Evolutionary conservation across 1,140 invertebrate species (phyloP), one percentile per base, ranked within the genome.

Genomic region (Dendroctonus valens): DNA sequence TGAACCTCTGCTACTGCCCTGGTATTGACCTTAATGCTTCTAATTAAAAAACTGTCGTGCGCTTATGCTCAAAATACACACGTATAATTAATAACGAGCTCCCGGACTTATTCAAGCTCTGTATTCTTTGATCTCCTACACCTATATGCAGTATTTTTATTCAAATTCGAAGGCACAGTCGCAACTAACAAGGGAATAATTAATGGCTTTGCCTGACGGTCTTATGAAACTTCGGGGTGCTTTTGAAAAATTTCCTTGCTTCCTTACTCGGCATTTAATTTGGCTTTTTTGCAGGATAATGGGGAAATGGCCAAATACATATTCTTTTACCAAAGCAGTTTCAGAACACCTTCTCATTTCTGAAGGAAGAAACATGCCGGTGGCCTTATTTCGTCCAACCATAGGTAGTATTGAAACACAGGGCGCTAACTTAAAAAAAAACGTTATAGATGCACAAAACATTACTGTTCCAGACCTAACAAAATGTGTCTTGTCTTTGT

Each of bases 261-360:
- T 8, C 46, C 7, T n/a, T 48, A n/a, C 14, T 39, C 9, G 8
- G 39, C 12, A 8, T 2, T 50, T 2, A 26, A 3, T 12, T 62
- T 37, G 39, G 5, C 14, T 44, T 60, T 76, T 71, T 46, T 26
- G 26, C 57, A 77, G 79, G 26, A 71, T 86, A 14, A 70, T 86
- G 50, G 82, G 81, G 38, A 76, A 82, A 58, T 83, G 83, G 78
- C 90, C 90, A 0, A 93, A 93, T 73, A 91, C 90, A 1, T 93
- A 93, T 72, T 88, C 88, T 6, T 91, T 89, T 76, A 91, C 86
- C 12, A 92, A 93, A 80, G 83, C 86, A 12, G 76, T 92, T 14
- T 86, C 87, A 0, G 91, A 92, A 78, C 84, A 89, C 70, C 72
- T 91, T 52, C 84, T 92, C 6, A 75, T 79, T 5, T 83, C 84